A percentile compares a stretch with the other conserved stretches of the same genome.
phyloP scores from a whole-genome alignment of 2,113 vertebrate genomes.

The Loxodonta africana region DNA sequence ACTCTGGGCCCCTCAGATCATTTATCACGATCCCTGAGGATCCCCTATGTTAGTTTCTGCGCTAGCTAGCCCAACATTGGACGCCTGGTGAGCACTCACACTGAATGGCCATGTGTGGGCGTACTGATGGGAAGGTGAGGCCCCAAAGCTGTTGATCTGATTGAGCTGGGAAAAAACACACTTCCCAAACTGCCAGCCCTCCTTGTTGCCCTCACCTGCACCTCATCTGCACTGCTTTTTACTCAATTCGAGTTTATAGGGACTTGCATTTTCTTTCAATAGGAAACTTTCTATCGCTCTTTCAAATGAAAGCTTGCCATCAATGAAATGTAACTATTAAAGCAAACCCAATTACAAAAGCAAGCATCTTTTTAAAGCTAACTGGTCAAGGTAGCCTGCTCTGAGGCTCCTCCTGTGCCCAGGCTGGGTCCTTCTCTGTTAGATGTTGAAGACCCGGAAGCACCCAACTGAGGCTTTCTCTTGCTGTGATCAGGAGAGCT shows the following conservation, averaged over 20 bases:
- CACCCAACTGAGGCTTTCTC: too few species aligned
- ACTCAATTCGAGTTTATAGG: background rate
- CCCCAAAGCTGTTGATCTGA: background rate
- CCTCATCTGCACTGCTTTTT: background rate
- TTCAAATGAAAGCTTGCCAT: background rate
- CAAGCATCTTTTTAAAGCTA: too few species aligned
- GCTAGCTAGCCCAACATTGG: background rate
- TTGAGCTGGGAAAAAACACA: fast-evolving
- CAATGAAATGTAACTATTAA: background rate
- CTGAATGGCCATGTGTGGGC: background rate
- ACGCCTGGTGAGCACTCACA: fast-evolving
- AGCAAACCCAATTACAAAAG: background rate
- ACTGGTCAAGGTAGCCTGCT: background rate
- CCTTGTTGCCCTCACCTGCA: fast-evolving
- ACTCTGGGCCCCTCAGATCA: background rate
- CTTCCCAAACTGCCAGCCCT: background rate
- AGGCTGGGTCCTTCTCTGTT: background rate
- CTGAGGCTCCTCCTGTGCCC: background rate
- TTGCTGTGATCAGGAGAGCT: fast-evolving
- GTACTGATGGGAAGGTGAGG: background rate
- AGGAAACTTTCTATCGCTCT: background rate
- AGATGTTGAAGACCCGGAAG: background rate
- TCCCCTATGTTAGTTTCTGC: fast-evolving
- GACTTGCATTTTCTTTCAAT: background rate
- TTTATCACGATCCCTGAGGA: background rate